phyloP scores from a whole-genome alignment of 2,797 vertebrate genomes.

The Pelobates cultripes region DNA sequence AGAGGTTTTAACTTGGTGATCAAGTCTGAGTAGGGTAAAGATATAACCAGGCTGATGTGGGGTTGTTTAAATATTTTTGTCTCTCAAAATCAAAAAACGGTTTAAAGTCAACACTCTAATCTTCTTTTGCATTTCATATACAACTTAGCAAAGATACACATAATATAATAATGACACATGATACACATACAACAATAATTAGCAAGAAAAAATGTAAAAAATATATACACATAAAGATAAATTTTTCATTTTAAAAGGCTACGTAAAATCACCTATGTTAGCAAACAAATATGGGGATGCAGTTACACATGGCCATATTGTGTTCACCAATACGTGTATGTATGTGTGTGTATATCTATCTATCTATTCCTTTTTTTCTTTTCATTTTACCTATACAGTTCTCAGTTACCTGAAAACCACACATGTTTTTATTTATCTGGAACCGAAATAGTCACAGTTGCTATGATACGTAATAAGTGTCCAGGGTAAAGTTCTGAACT shows the following conservation, averaged over 20 bases:
- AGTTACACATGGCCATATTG: too few species aligned
- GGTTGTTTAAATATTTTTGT: too few species aligned
- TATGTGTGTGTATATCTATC: slow-evolving; percentile 2
- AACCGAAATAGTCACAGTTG: slow-evolving; percentile 22
- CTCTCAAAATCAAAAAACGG: too few species aligned
- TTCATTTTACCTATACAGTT: neutral
- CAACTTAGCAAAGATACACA: too few species aligned
- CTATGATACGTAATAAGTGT: slow-evolving; percentile 47
- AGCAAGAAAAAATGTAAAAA: too few species aligned
- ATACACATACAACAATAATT: too few species aligned
- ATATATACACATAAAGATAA: slow-evolving; percentile 10
- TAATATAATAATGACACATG: too few species aligned
- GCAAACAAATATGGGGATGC: neutral
- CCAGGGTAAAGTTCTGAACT: slow-evolving; percentile 50
- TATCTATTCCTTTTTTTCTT: neutral
- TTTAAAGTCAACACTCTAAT: too few species aligned
- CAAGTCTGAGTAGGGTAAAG: too few species aligned
- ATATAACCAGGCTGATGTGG: too few species aligned
- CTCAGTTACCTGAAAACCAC: neutral
- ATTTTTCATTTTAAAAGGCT: neutral
- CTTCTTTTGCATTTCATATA: too few species aligned
- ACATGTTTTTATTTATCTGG: slow-evolving; percentile 3
- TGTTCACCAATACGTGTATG: neutral
- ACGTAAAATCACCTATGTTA: neutral
- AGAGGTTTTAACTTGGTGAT: too few species aligned